Evolutionary conservation across 2,797 vertebrate genomes (phyloP).

Genomic region (Sylvilagus floridanus): DNA sequence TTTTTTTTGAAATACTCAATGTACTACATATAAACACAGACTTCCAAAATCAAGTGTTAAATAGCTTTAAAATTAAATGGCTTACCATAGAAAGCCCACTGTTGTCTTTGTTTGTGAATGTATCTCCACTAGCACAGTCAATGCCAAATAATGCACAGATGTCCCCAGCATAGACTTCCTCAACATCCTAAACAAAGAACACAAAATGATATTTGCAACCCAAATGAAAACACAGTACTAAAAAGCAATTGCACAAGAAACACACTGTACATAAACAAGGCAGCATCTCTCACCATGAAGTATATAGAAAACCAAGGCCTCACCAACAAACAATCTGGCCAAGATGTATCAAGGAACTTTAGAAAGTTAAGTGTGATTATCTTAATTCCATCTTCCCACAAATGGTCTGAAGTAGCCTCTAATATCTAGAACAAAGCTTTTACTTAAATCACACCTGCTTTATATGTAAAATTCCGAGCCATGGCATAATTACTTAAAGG

Average conservation of each 20-base stretch:
- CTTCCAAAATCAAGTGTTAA: slow-evolving; percentile 31
- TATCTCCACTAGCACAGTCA: slow-evolving; percentile 98
- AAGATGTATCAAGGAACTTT: background rate
- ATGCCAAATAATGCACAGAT: slow-evolving; percentile 98
- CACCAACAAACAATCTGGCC: background rate
- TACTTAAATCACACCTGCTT: background rate
- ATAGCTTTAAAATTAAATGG: background rate
- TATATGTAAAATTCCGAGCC: background rate
- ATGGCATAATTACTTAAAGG: background rate
- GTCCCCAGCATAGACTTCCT: slow-evolving; percentile 95
- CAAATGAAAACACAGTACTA: background rate
- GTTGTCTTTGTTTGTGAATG: slow-evolving; percentile 92
- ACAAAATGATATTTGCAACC: background rate
- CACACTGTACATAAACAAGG: background rate
- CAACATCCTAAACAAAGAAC: slow-evolving; percentile 91
- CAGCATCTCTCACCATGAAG: background rate
- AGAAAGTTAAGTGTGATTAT: no score
- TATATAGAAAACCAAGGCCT: background rate
- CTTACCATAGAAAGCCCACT: slow-evolving; percentile 95
- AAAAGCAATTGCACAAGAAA: background rate
- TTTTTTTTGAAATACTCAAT: slow-evolving; percentile 26
- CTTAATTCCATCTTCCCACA: no score
- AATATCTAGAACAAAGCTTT: background rate
- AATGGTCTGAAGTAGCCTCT: no score
- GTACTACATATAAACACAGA: background rate